Conservation (phyloP, 2,888 invertebrate species). For the Agrochola litura region DNA sequence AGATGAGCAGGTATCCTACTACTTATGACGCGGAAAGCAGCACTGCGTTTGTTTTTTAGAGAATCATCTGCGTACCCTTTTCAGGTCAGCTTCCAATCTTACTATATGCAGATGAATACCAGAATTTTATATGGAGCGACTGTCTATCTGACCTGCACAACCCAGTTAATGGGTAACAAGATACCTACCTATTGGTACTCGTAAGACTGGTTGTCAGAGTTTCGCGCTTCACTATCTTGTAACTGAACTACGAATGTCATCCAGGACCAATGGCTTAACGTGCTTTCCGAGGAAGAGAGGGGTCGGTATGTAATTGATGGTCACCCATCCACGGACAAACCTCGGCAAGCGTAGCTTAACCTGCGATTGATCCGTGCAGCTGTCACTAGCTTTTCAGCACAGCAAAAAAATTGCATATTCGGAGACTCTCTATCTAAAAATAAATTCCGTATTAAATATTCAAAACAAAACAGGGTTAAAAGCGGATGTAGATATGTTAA, state of each 20-base stretch:
- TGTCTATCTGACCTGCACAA: too few relatives aligned
- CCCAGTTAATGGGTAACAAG: too few relatives aligned
- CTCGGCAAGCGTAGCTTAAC: neutral
- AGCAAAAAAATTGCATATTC: neutral
- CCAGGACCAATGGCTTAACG: neutral
- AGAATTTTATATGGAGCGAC: too few relatives aligned
- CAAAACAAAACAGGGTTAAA: neutral
- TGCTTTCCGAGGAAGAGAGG: neutral
- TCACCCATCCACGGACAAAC: neutral
- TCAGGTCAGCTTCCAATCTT: neutral
- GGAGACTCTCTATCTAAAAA: neutral
- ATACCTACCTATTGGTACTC: neutral
- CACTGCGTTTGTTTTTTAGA: too few relatives aligned
- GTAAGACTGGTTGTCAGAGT: neutral
- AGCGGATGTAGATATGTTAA: slow-evolving; percentile 16
- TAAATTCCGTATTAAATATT: slow-evolving; percentile 4
- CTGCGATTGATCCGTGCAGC: neutral
- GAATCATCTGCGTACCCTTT: neutral
- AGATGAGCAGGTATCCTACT: neutral
- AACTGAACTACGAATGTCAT: neutral
- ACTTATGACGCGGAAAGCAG: neutral
- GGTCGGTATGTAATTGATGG: neutral
- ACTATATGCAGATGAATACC: neutral
- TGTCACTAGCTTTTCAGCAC: too few relatives aligned
- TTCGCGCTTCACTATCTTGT: neutral